phyloP scores from a whole-genome alignment of 2,113 vertebrate species.

The Rousettus leschenaultii region DNA sequence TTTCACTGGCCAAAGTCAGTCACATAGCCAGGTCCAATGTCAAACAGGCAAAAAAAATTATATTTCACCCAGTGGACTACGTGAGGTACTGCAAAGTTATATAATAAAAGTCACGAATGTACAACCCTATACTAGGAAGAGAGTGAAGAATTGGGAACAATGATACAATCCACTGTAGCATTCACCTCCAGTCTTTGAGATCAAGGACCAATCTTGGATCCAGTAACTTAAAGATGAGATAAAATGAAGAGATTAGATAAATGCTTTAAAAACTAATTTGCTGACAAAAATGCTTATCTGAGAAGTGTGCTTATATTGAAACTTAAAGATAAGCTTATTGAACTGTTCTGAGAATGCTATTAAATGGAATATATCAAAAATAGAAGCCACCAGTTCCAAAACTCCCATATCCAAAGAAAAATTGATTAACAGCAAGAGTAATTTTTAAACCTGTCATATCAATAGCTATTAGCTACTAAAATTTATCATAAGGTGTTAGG shows the following conservation, averaged over 20 bases:
- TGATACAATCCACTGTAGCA: neutral
- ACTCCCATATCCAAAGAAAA: conserved; percentile 9
- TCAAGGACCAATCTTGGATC: neutral
- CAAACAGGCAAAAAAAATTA: neutral
- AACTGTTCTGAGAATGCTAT: neutral
- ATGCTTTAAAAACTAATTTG: neutral
- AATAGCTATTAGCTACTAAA: conserved; percentile 23
- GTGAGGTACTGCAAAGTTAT: neutral
- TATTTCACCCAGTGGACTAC: neutral
- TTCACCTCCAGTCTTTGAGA: neutral
- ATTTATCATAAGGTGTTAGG: neutral
- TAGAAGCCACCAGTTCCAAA: neutral
- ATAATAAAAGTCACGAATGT: neutral
- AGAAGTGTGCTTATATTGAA: neutral
- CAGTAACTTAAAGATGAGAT: neutral
- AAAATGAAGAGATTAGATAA: neutral
- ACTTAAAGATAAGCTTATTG: neutral
- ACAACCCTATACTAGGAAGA: neutral
- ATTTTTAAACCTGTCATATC: neutral
- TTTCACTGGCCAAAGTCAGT: neutral
- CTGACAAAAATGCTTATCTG: neutral
- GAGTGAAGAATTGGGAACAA: neutral
- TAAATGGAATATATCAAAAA: neutral
- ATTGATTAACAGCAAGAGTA: neutral
- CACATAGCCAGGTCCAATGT: neutral